phyloP scores from a whole-genome alignment of 2,113 vertebrate genomes.

The Phocoena sinus region DNA sequence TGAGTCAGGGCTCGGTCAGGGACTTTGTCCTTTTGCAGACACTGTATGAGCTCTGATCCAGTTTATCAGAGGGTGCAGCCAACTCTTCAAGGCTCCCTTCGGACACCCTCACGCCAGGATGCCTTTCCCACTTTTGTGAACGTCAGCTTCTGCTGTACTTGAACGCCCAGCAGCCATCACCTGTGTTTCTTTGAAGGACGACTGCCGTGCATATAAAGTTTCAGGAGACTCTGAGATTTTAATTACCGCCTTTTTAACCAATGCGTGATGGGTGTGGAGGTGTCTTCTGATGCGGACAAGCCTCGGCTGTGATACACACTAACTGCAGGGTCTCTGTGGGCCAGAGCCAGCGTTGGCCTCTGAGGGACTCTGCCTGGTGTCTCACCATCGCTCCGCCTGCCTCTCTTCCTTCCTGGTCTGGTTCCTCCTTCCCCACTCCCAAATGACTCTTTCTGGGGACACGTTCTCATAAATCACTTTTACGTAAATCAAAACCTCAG shows the following conservation, averaged over 20 bases:
- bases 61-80: neutral
- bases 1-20: neutral
- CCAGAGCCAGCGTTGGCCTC: fast-evolving
- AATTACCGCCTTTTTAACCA: neutral
- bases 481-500: neutral
- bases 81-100: fast-evolving
- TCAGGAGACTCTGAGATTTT: neutral
- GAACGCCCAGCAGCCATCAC: neutral
- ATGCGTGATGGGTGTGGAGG: neutral
- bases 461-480: neutral
- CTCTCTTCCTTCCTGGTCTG: neutral
- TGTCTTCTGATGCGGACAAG: fast-evolving
- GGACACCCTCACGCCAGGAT: too few species aligned
- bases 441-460: neutral
- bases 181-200: neutral
- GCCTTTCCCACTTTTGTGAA: neutral
- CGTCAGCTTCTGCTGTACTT: fast-evolving
- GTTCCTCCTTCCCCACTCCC: neutral
- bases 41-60: fast-evolving
- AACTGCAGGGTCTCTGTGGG: neutral
- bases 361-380: neutral
- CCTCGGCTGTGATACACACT: neutral
- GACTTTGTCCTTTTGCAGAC: neutral
- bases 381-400: neutral
- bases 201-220: neutral